Evolutionary conservation across 2,797 vertebrate species (phyloP).

Genomic region (Coendou prehensilis): DNA sequence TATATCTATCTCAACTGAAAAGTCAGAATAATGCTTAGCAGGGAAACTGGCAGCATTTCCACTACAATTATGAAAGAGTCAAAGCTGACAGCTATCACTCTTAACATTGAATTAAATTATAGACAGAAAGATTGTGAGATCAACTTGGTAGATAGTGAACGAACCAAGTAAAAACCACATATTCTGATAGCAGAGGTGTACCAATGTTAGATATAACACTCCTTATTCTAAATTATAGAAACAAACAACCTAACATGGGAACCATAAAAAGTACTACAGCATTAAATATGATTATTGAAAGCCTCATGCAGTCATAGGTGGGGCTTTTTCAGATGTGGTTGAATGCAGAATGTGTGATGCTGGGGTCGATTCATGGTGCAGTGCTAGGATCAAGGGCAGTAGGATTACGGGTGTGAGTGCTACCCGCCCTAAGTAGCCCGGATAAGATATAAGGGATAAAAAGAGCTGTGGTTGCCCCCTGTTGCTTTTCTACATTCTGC

Average conservation of each 20-base stretch:
- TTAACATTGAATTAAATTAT: background rate
- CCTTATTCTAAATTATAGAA: constrained; percentile 16
- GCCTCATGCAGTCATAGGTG: background rate
- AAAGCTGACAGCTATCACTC: constrained; percentile 5
- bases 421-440: background rate
- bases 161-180: background rate
- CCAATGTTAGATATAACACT: background rate
- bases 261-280: background rate
- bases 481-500: background rate
- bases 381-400: background rate
- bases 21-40: background rate
- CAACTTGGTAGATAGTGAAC: background rate
- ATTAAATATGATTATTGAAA: background rate
- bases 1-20: constrained; percentile 27
- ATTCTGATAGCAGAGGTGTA: background rate
- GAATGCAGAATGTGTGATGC: background rate
- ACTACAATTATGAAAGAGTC: background rate
- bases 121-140: background rate
- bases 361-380: background rate
- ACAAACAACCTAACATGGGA: background rate
- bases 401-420: background rate
- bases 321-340: background rate
- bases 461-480: background rate
- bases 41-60: constrained; percentile 5
- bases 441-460: background rate